Conservation (phyloP, 2,888 invertebrate species). For the Synergus japonicus region DNA sequence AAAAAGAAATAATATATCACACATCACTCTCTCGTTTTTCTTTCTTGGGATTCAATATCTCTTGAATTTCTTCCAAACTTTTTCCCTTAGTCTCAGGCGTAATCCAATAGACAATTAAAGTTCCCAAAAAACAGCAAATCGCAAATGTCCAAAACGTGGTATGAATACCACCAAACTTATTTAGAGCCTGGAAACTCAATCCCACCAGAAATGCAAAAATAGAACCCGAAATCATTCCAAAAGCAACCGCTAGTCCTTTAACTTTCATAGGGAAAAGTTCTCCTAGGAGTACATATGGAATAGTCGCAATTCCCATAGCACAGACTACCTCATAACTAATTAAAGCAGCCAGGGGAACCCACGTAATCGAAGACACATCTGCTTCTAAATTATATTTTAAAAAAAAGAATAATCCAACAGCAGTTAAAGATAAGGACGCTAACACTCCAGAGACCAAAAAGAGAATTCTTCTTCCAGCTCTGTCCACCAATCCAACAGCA, state of each 20-base stretch:
- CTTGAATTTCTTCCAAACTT: conserved; percentile 77
- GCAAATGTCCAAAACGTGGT: conserved; percentile 81
- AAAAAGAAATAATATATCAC: too few species aligned
- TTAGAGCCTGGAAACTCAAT: conserved; percentile 80
- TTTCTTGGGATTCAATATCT: conserved; percentile 58
- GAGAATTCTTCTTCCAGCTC: conserved; percentile 81
- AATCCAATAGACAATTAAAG: conserved; percentile 79
- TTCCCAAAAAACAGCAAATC: conserved; percentile 69
- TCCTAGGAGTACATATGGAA: conserved; percentile 82
- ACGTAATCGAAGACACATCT: conserved; percentile 78
- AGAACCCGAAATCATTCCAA: conserved; percentile 82
- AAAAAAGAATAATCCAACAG: conserved; percentile 81
- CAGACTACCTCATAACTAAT: conserved; percentile 82
- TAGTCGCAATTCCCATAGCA: conserved; percentile 82
- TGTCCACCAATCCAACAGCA: conserved; percentile 81
- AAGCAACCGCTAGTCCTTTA: conserved; percentile 82
- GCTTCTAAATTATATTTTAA: conserved; percentile 78
- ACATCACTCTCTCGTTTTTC: not conserved
- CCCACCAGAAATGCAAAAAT: conserved; percentile 81
- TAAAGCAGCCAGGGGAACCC: conserved; percentile 81
- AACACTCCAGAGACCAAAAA: conserved; percentile 81
- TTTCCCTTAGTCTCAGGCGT: conserved; percentile 81
- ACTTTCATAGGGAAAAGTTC: conserved; percentile 83
- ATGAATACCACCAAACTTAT: conserved; percentile 79
- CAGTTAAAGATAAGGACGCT: conserved; percentile 79